Conservation (phyloP, 37 sponge, comb jelly and placozoan species). For the Tethya wilhelma region DNA sequence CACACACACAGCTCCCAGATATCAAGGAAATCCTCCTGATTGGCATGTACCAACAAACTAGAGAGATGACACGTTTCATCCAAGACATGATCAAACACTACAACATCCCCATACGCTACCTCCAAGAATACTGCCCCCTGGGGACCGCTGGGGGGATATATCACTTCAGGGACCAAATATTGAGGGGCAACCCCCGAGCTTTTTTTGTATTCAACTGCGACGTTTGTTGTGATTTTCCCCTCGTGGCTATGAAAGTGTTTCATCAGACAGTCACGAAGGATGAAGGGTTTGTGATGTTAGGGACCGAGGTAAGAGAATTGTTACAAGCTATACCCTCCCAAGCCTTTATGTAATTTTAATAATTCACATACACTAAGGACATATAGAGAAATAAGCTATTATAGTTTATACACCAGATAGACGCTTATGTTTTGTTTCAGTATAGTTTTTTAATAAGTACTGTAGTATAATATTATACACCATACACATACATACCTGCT, state of each 20-base stretch:
- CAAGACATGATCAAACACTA: constrained; percentile 65
- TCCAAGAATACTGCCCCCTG: constrained; percentile 94
- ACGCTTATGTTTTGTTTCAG: too few species aligned
- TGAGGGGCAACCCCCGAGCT: constrained; percentile 72
- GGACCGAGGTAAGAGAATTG: constrained; percentile 78
- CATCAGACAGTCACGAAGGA: constrained; percentile 47
- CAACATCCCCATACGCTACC: constrained; percentile 76
- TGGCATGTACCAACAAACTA: constrained; percentile 76
- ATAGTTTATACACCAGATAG: too few species aligned
- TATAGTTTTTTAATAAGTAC: too few species aligned
- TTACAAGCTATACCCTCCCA: too few species aligned
- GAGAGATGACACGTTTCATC: constrained; percentile 69
- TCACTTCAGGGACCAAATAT: constrained; percentile 98
- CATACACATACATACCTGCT: too few species aligned
- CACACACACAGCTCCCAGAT: constrained; percentile 57
- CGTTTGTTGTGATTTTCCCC: constrained; percentile 96
- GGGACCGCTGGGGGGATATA: constrained; percentile 98
- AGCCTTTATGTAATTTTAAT: too few species aligned
- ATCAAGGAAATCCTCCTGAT: constrained; percentile 87
- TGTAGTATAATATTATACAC: too few species aligned
- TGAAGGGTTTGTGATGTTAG: constrained; percentile 73
- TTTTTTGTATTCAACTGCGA: constrained; percentile 97
- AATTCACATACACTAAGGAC: too few species aligned
- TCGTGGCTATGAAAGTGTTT: constrained; percentile 82
- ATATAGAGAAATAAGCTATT: too few species aligned